These are phyloP conservation scores for Lutjanus campechanus DNA, from an alignment of 2,797 vertebrate species.

Conservation along the genomic window DNA sequence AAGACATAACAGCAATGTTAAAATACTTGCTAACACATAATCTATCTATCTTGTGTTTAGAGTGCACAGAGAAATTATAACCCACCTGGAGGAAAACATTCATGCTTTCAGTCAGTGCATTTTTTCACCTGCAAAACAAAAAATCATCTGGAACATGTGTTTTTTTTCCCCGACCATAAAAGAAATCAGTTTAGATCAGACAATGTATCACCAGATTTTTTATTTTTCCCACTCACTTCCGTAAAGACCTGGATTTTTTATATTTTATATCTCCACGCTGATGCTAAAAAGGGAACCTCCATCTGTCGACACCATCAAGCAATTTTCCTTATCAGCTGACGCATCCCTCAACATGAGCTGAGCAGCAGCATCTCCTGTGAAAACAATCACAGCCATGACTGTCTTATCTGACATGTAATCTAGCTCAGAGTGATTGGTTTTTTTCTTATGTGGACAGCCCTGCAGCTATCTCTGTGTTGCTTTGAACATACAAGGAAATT, in stretches of 20 bases:
- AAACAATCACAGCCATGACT: slow-evolving; percentile 31
- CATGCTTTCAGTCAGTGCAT: too few species aligned
- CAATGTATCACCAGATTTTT: too few species aligned
- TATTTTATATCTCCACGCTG: background rate
- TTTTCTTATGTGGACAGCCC: slow-evolving; percentile 50
- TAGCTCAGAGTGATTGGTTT: slow-evolving; percentile 54
- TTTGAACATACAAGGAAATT: slow-evolving; percentile 45
- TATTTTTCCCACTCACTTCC: too few species aligned
- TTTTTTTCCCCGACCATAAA: too few species aligned
- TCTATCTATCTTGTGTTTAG: too few species aligned
- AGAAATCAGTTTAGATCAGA: too few species aligned
- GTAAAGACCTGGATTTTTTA: background rate
- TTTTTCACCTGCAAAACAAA: too few species aligned
- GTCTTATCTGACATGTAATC: slow-evolving; percentile 42
- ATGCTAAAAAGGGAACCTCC: slow-evolving; percentile 1
- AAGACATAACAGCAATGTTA: too few species aligned
- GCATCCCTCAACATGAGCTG: slow-evolving; percentile 1
- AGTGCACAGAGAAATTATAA: too few species aligned
- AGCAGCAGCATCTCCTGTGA: slow-evolving; percentile 16
- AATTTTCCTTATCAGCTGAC: slow-evolving; percentile 39
- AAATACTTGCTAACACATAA: too few species aligned
- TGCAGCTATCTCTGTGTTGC: slow-evolving; percentile 6
- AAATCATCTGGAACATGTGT: too few species aligned
- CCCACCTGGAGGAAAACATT: too few species aligned
- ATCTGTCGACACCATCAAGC: slow-evolving; percentile 22